phyloP scores from a whole-genome alignment of 2,797 vertebrate species.

The Bradypus variegatus region DNA sequence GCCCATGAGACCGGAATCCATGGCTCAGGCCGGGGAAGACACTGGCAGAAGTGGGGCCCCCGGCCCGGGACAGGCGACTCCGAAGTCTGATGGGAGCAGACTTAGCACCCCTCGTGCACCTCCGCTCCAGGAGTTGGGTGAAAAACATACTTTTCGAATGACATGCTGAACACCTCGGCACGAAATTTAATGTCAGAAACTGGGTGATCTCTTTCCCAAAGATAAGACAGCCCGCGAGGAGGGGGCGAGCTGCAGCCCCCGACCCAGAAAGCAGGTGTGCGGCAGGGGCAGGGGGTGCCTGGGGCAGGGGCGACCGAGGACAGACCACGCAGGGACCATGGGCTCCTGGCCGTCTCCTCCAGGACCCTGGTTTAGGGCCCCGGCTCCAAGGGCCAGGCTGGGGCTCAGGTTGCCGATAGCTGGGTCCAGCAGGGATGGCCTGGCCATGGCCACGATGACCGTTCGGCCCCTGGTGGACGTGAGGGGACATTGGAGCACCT shows the following conservation, averaged over 20 bases:
- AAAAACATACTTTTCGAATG: background rate
- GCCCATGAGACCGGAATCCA: no score
- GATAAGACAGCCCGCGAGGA: constrained; percentile 41
- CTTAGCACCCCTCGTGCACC: background rate
- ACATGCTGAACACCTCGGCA: constrained; percentile 34
- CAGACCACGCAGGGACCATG: no score
- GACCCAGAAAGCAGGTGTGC: background rate
- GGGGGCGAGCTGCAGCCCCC: background rate
- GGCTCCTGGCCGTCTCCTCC: background rate
- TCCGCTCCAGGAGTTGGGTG: constrained; percentile 45
- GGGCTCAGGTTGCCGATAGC: background rate
- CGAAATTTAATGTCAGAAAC: constrained; percentile 43
- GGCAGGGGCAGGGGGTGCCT: background rate
- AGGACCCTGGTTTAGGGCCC: background rate
- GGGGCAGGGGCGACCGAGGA: no score
- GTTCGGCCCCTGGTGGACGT: background rate
- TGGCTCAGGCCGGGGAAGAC: no score
- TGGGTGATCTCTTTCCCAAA: constrained; percentile 56
- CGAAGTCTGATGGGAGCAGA: background rate
- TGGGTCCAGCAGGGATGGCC: background rate
- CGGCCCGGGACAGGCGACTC: background rate
- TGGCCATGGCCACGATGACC: background rate
- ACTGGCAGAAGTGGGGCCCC: background rate
- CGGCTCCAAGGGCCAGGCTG: background rate
- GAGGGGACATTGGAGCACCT: no score